Percentiles rank a stretch among this genome's conserved stretches.
Conservation (phyloP, 2,113 vertebrate species). For the Chlamydotis undulata region DNA sequence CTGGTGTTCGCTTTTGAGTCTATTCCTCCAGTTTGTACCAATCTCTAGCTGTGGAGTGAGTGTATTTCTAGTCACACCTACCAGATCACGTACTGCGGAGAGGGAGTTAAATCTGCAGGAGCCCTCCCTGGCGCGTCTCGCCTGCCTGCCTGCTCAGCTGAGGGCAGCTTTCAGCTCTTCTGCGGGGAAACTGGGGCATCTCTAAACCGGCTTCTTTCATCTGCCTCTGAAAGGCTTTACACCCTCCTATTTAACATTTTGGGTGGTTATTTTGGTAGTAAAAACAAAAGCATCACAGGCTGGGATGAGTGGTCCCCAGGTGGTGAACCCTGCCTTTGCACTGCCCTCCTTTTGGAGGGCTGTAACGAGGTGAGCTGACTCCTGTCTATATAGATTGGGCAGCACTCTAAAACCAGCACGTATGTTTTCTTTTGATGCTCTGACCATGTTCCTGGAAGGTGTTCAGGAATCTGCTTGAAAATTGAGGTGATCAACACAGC, state of each 20-base stretch:
- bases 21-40: accelerated
- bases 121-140: not conserved
- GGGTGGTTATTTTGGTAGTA: not conserved
- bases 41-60: not conserved
- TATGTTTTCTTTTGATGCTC: not conserved
- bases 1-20: not conserved
- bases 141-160: not conserved
- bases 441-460: not conserved
- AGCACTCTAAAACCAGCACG: not conserved
- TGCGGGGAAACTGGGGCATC: not conserved
- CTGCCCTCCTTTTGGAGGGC: not conserved
- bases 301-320: not conserved
- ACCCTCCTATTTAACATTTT: not conserved
- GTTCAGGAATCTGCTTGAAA: not conserved
- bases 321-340: not conserved
- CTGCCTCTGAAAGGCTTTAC: not conserved
- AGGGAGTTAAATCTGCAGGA: not conserved
- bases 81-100: accelerated
- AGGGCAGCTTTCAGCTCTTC: not conserved
- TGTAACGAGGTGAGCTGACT: not conserved
- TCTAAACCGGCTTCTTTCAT: not conserved
- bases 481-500: not conserved
- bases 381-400: not conserved
- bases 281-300: not conserved
- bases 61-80: not conserved